Base-by-base conservation (phyloP, 2,113 vertebrate species). In the Notothenia coriiceps region DNA sequence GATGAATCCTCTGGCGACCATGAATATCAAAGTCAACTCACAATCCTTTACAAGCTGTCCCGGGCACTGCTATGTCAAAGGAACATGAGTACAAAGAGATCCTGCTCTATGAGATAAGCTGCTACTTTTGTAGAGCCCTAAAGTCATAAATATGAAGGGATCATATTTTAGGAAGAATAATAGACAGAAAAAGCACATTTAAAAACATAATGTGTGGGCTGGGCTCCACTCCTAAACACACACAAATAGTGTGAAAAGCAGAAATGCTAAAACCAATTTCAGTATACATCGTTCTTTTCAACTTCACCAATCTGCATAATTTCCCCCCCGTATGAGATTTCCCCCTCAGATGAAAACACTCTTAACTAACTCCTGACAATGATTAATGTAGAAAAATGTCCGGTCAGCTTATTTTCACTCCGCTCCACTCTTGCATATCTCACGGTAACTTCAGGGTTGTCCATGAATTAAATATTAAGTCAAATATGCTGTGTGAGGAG, bases 401-500 rank as follows among this genome's bases (percentile, higher is more conserved):
- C 52, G 35, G 69, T 89, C 89, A 87, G 88, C 92, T 57, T 46
- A 74, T 83, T 85, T 67, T 56, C 18, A 57, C 83, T 40, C 52
- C 3, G 14, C 63, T 83, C 33, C 12, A 14, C 40, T 84, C 70
- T 15, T 54, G 80, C 84, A 67, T 76, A 66, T 85, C 74, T 86
- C 55, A 87, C 83, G 76, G 65, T 90, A 79, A 68, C 51, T 83
- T 78, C 65, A 80, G 75, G 77, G 60, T 74, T 72, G 74, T 49
- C 44, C 40, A 84, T 81, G 70, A 87, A 91, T 91, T 84, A 90
- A 93, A 91, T 70, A 90, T 88, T 49, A 79, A 87, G 71, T 71
- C 18, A 35, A 56, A 77, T 64, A 52, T 69, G 67, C 60, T 61
- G 61, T 46, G 55, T 43, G 76, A 79, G 25, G 10, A 40, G 10